Conservation (phyloP, 2,888 invertebrate species). For the Eupithecia subfuscata region DNA sequence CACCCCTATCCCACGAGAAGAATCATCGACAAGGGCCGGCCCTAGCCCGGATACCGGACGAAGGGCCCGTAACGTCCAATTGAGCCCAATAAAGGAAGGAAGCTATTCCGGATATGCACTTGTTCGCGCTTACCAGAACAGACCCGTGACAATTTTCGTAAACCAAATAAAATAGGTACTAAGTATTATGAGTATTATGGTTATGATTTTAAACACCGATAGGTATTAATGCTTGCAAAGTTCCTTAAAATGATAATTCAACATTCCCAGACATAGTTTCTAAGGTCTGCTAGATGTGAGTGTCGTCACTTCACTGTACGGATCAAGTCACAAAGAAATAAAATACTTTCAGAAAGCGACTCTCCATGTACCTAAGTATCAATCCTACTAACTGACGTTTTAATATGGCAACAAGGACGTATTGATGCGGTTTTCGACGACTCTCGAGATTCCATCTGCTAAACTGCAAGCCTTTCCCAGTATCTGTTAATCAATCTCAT, state of each 20-base stretch:
- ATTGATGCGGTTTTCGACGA: not conserved
- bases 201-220: not conserved
- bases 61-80: conserved; percentile 68
- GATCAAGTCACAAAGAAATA: not conserved
- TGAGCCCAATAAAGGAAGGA: conserved; percentile 60
- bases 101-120: conserved; percentile 69
- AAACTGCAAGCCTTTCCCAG: not conserved
- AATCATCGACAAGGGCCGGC: conserved; percentile 41
- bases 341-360: not conserved
- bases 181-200: not conserved
- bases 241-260: not conserved
- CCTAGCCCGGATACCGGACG: conserved; percentile 63
- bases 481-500: not conserved
- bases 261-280: not conserved
- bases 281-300: not conserved
- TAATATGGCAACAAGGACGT: not conserved
- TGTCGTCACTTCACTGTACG: not conserved
- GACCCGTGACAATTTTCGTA: not conserved
- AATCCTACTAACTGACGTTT: not conserved
- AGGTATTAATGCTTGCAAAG: not conserved
- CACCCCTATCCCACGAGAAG: conserved; percentile 26
- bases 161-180: not conserved
- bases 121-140: conserved; percentile 48
- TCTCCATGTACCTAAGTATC: not conserved
- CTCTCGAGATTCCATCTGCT: not conserved